These are phyloP conservation scores for Agapornis roseicollis DNA, from an alignment of 2,113 vertebrate species.

Conservation along the genomic window DNA sequence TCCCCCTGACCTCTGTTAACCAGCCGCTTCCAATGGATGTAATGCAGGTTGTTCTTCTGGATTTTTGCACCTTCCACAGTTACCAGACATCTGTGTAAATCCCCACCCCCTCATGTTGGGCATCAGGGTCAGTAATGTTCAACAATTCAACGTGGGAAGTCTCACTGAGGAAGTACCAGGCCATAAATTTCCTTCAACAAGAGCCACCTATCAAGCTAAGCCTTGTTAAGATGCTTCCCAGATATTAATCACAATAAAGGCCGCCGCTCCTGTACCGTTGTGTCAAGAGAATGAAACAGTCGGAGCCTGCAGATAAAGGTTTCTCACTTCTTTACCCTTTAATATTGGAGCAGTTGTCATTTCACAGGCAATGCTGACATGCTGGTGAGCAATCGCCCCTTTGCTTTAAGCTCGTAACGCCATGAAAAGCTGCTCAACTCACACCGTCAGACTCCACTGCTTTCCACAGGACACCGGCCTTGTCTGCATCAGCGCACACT, in stretches of 20 bases:
- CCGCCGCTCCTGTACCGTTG: not conserved
- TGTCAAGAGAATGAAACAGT: not conserved
- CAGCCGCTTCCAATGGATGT: slow-evolving; percentile 67
- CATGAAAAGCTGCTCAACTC: not conserved
- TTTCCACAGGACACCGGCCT: not conserved
- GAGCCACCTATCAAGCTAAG: slow-evolving; percentile 70
- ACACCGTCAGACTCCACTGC: rapidly evolving
- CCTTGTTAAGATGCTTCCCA: slow-evolving; percentile 69
- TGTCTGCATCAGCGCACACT: not conserved
- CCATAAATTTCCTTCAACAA: slow-evolving; percentile 80
- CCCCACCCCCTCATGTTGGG: slow-evolving; percentile 71
- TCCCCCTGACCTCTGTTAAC: slow-evolving; percentile 64
- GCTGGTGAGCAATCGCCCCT: not conserved
- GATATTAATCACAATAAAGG: slow-evolving; percentile 63
- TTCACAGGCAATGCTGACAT: not conserved
- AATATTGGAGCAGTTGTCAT: not conserved
- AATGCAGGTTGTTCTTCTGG: slow-evolving; percentile 68
- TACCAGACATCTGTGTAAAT: slow-evolving; percentile 75
- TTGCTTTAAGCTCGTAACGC: rapidly evolving
- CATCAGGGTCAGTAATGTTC: slow-evolving; percentile 75
- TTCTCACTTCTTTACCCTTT: not conserved
- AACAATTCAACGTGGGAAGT: slow-evolving; percentile 82
- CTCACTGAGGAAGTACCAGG: slow-evolving; percentile 76
- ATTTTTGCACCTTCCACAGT: slow-evolving; percentile 72
- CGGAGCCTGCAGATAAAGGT: not conserved